Evolutionary conservation across 2,888 invertebrate species (phyloP).

Genomic region (Thecophora atra): DNA sequence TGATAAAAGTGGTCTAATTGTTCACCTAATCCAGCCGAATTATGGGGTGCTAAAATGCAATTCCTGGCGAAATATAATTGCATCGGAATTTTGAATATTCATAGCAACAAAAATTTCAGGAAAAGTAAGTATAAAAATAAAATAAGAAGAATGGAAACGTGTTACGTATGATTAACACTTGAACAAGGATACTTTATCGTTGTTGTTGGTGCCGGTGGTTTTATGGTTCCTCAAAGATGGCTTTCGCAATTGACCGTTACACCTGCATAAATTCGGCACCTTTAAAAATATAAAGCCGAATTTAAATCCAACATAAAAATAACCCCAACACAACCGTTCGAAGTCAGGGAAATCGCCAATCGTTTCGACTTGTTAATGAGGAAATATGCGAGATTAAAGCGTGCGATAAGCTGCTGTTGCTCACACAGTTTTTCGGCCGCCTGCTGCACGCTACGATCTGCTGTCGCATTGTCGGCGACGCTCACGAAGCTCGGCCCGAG

Average conservation of each 20-base stretch:
- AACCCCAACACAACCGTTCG: background rate
- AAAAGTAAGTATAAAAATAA: too few relatives aligned
- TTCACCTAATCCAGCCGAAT: too few relatives aligned
- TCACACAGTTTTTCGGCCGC: background rate
- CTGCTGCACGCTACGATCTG: background rate
- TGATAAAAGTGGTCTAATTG: too few relatives aligned
- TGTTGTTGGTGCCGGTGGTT: background rate
- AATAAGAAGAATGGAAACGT: too few relatives aligned
- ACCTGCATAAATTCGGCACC: slow-evolving; percentile 21
- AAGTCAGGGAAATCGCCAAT: slow-evolving; percentile 3
- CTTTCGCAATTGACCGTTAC: slow-evolving; percentile 25
- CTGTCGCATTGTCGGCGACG: background rate
- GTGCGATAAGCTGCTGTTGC: slow-evolving; percentile 21
- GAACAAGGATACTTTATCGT: too few relatives aligned
- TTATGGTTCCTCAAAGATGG: background rate
- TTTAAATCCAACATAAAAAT: background rate
- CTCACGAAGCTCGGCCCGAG: slow-evolving; percentile 1
- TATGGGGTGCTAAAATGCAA: too few relatives aligned
- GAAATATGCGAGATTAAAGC: slow-evolving; percentile 32
- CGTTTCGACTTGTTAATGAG: slow-evolving; percentile 31
- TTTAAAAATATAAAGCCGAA: background rate
- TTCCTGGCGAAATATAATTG: too few relatives aligned
- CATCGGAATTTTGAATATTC: too few relatives aligned
- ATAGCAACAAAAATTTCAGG: too few relatives aligned
- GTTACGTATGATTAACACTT: too few relatives aligned